Conservation (phyloP, 2,888 invertebrate genomes). For the Xestobium rufovillosum region DNA sequence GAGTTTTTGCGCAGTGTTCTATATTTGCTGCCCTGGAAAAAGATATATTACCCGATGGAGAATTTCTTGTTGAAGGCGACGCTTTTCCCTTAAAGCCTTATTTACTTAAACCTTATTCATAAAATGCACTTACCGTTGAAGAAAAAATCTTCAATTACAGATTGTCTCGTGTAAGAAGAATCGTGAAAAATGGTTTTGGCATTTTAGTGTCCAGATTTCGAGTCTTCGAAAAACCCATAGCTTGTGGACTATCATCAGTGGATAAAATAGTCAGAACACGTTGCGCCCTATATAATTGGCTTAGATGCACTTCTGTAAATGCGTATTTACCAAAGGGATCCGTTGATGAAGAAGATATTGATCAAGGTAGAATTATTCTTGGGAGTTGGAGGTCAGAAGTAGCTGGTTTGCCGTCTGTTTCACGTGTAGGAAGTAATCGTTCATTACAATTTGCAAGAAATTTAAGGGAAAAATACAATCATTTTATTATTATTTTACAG, state of each 20-base stretch:
- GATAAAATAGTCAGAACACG: slow-evolving; percentile 15
- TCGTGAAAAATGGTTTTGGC: slow-evolving; percentile 14
- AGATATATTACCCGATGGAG: slow-evolving; percentile 17
- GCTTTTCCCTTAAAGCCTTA: slow-evolving; percentile 23
- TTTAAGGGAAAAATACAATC: slow-evolving; percentile 7
- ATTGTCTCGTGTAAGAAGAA: slow-evolving; percentile 21
- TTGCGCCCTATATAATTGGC: slow-evolving; percentile 17
- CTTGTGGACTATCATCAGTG: slow-evolving; percentile 15
- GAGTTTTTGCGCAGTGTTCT: slow-evolving; percentile 18
- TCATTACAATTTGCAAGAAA: slow-evolving; percentile 3
- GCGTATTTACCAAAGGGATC: slow-evolving; percentile 10
- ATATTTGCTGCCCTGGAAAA: slow-evolving; percentile 14
- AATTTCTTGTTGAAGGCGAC: slow-evolving; percentile 23
- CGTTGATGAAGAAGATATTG: slow-evolving; percentile 12
- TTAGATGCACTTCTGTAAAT: slow-evolving; percentile 12
- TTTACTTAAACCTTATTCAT: slow-evolving; percentile 21
- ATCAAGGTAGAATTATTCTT: too few species aligned
- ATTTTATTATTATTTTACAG: slow-evolving; percentile 10
- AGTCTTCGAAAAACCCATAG: slow-evolving; percentile 17
- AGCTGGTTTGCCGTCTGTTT: slow-evolving; percentile 2
- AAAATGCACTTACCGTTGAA: slow-evolving; percentile 6
- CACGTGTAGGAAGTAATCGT: slow-evolving; percentile 7
- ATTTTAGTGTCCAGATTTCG: slow-evolving; percentile 18
- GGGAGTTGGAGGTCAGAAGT: too few species aligned
- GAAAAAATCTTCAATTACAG: slow-evolving; percentile 23